These are phyloP conservation scores for Heliconius charithonia DNA, from an alignment of 2,888 invertebrate genomes.

Conservation along the genomic window DNA sequence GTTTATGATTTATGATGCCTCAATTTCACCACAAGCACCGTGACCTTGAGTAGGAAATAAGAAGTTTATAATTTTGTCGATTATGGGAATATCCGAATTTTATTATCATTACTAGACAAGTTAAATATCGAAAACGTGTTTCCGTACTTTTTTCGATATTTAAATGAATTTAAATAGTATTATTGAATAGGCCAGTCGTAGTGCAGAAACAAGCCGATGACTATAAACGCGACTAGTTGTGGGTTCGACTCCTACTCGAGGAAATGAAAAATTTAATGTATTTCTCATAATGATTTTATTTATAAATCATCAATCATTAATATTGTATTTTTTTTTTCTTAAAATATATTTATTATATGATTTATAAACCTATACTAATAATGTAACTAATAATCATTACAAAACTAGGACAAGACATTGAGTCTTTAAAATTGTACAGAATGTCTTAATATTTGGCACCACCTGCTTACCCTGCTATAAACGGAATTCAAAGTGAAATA, in stretches of 20 bases:
- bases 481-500: neutral
- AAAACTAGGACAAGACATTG: neutral
- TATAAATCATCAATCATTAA: too few species aligned
- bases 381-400: neutral
- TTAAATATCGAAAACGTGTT: neutral
- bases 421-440: neutral
- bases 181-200: too few species aligned
- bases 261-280: too few species aligned
- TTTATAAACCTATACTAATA: too few species aligned
- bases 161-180: too few species aligned
- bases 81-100: neutral
- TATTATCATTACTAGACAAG: neutral
- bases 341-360: too few species aligned
- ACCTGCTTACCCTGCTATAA: neutral
- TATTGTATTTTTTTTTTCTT: too few species aligned
- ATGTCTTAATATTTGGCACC: neutral
- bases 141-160: too few species aligned
- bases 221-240: too few species aligned
- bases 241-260: too few species aligned
- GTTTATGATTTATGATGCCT: constrained; percentile 4
- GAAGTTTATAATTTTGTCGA: neutral
- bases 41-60: neutral
- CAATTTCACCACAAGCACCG: neutral
- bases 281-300: too few species aligned
- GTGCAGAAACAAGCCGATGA: too few species aligned